phyloP scores from a whole-genome alignment of 64 coral and sea anemone genomes.

The Catalaphyllia jardinei region DNA sequence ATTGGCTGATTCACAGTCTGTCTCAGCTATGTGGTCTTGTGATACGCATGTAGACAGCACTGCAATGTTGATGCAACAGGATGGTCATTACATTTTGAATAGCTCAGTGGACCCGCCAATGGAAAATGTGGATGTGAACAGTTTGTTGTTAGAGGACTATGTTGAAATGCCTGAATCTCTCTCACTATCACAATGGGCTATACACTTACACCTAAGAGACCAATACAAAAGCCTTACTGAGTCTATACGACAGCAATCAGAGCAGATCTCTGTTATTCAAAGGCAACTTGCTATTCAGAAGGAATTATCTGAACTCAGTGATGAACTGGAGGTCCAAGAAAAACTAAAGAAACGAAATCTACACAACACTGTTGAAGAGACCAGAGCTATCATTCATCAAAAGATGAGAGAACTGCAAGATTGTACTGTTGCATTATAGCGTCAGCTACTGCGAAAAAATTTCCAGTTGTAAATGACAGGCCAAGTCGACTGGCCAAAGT shows the following conservation, averaged over 20 bases:
- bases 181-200: conserved; percentile 37
- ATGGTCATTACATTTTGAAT: neutral
- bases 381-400: conserved; percentile 19
- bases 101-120: neutral
- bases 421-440: neutral
- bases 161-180: conserved; percentile 48
- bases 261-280: conserved; percentile 25
- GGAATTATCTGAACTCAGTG: conserved; percentile 33
- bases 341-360: conserved; percentile 9
- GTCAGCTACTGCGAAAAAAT: neutral
- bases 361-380: conserved; percentile 7
- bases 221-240: conserved; percentile 40
- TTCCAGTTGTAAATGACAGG: no score
- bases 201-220: conserved; percentile 33
- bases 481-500: no score
- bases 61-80: neutral
- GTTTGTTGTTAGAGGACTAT: neutral
- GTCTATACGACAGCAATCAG: conserved; percentile 30
- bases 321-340: conserved; percentile 12
- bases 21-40: neutral
- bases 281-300: conserved; percentile 40
- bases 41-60: conserved; percentile 7
- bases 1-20: neutral
- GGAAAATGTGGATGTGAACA: neutral
- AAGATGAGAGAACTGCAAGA: conserved; percentile 44